Percentiles rank a stretch among this genome's conserved stretches.
phyloP scores from a whole-genome alignment of 2,797 vertebrate genomes.

The Peromyscus melanophrys region DNA sequence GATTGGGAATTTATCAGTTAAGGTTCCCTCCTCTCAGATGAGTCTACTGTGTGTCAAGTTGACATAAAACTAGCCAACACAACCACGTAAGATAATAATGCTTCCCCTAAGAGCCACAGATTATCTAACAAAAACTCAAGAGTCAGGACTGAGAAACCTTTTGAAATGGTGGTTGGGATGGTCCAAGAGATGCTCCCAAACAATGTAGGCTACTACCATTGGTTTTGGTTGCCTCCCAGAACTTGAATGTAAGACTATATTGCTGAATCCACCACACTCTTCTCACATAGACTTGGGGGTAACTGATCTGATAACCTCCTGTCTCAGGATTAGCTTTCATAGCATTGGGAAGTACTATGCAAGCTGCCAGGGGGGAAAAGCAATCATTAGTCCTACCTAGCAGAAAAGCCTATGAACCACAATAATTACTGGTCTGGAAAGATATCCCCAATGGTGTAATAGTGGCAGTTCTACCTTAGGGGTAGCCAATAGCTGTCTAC shows the following conservation, averaged over 20 bases:
- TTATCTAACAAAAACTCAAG: not conserved
- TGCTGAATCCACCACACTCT: not conserved
- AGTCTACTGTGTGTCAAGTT: not conserved
- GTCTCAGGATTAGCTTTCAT: not conserved
- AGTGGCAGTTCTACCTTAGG: not conserved
- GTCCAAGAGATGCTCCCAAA: not conserved
- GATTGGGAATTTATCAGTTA: not conserved
- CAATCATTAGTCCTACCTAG: not conserved
- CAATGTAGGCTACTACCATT: not conserved
- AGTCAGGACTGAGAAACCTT: not conserved
- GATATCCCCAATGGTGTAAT: not conserved
- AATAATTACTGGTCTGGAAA: not conserved
- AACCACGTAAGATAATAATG: not conserved
- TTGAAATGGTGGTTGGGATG: not conserved
- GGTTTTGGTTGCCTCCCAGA: not conserved
- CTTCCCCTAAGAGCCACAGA: not conserved
- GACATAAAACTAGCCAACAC: not conserved
- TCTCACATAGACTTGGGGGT: not conserved
- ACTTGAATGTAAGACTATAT: not conserved
- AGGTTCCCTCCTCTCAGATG: not conserved
- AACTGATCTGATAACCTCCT: not conserved
- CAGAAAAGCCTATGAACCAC: not conserved
- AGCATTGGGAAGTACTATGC: not conserved
- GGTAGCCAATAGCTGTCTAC: not conserved
- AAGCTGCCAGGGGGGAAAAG: not conserved